These are phyloP conservation scores for Meandrina meandrites DNA, from an alignment of 92 coral and sea anemone genomes.

Conservation along the genomic window DNA sequence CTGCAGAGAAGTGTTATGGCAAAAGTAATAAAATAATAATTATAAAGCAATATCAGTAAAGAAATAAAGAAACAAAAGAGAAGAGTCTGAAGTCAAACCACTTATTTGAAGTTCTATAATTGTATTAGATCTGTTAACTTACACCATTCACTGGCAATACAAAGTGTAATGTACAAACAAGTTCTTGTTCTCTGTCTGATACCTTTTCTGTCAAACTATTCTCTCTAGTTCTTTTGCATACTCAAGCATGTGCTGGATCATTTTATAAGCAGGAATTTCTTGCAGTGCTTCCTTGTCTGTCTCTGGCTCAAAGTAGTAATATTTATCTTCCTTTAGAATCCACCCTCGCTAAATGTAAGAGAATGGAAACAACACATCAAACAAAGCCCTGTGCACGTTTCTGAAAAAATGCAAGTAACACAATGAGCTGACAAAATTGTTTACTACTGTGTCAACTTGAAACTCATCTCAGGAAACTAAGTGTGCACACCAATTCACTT, in stretches of 20 bases:
- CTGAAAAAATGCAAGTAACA: background rate
- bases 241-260: slow-evolving; percentile 97
- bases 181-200: background rate
- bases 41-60: background rate
- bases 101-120: background rate
- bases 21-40: background rate
- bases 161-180: slow-evolving; percentile 15
- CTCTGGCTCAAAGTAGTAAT: slow-evolving; percentile 76
- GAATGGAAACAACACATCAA: background rate
- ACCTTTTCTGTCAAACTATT: slow-evolving; percentile 67
- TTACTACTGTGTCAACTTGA: too few species aligned
- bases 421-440: background rate
- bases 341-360: slow-evolving; percentile 81
- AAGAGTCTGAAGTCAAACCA: background rate
- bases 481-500: too few species aligned
- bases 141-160: slow-evolving; percentile 22
- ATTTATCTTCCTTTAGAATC: slow-evolving; percentile 71
- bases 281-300: slow-evolving; percentile 77
- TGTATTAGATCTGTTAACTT: slow-evolving; percentile 27
- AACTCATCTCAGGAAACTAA: too few species aligned
- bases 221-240: slow-evolving; percentile 98
- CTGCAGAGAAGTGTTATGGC: background rate
- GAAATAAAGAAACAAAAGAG: background rate
- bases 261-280: slow-evolving; percentile 87
- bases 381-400: background rate